phyloP scores from a whole-genome alignment of 2,113 vertebrate species.

The Excalfactoria chinensis region DNA sequence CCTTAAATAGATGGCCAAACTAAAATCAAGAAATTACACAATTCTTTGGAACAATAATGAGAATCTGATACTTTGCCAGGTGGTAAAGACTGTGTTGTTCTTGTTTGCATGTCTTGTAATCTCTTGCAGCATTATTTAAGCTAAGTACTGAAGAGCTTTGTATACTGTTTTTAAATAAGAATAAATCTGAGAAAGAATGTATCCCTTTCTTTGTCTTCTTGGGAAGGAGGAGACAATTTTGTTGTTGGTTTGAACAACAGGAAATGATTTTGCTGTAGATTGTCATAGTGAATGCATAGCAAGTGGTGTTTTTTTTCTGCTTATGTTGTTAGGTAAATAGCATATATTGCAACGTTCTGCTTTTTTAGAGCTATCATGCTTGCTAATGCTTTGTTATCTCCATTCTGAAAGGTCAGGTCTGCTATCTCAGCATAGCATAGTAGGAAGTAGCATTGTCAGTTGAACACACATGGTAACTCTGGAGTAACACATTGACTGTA shows the following conservation, averaged over 20 bases:
- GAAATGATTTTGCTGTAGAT: not conserved
- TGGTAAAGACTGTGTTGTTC: rapidly evolving
- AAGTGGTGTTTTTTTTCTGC: not conserved
- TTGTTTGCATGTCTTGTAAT: not conserved
- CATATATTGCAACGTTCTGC: not conserved
- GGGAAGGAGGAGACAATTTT: not conserved
- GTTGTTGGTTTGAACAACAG: not conserved
- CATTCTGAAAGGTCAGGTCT: not conserved
- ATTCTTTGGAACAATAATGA: not conserved
- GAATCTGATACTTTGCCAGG: not conserved
- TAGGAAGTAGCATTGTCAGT: not conserved
- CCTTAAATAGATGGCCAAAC: not conserved
- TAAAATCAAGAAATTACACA: not conserved
- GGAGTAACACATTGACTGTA: not conserved
- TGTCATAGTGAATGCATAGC: not conserved
- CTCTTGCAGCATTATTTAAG: not conserved
- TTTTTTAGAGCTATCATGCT: not conserved
- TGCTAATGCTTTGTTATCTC: not conserved
- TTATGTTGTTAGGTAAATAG: not conserved
- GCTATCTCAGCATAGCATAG: not conserved
- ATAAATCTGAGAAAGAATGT: not conserved
- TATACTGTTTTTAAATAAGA: not conserved
- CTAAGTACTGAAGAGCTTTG: not conserved
- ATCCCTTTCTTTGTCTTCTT: not conserved
- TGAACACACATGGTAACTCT: not conserved